These are phyloP conservation scores for Flexamia atlantica DNA, from an alignment of 2,888 invertebrate genomes.

Conservation along the genomic window DNA sequence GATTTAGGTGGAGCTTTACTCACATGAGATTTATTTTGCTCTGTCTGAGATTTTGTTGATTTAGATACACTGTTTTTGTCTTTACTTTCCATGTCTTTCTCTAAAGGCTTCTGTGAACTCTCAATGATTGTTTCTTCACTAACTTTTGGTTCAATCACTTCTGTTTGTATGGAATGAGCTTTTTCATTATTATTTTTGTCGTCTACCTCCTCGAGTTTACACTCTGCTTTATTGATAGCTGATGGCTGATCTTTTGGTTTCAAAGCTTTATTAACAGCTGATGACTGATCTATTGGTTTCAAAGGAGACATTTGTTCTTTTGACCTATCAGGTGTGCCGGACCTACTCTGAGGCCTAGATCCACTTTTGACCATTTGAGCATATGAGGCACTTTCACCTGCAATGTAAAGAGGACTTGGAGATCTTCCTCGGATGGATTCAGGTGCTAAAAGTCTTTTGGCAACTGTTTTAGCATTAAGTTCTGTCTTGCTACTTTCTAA, in stretches of 20 bases:
- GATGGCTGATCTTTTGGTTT: neutral
- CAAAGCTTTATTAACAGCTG: neutral
- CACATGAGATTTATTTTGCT: neutral
- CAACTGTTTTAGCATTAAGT: constrained; percentile 19
- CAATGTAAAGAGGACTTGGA: constrained; percentile 85
- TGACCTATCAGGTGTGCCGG: constrained; percentile 62
- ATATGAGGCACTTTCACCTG: constrained; percentile 84
- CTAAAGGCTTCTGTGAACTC: neutral
- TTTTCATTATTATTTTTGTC: neutral
- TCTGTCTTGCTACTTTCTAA: neutral
- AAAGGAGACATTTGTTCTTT: constrained; percentile 49
- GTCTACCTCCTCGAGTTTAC: neutral
- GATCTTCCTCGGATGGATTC: constrained; percentile 69
- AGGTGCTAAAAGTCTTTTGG: constrained; percentile 58
- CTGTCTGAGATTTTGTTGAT: neutral
- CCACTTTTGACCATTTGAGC: constrained; percentile 87
- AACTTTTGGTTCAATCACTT: constrained; percentile 36
- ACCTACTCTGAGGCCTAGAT: constrained; percentile 69
- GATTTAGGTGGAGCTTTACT: neutral
- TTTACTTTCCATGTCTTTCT: neutral
- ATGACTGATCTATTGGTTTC: neutral
- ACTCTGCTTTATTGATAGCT: neutral
- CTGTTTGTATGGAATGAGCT: neutral
- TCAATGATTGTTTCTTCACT: constrained; percentile 58
- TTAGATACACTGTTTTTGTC: neutral